phyloP scores from a whole-genome alignment of 2,888 invertebrate genomes.

The Ethmia dodecea region DNA sequence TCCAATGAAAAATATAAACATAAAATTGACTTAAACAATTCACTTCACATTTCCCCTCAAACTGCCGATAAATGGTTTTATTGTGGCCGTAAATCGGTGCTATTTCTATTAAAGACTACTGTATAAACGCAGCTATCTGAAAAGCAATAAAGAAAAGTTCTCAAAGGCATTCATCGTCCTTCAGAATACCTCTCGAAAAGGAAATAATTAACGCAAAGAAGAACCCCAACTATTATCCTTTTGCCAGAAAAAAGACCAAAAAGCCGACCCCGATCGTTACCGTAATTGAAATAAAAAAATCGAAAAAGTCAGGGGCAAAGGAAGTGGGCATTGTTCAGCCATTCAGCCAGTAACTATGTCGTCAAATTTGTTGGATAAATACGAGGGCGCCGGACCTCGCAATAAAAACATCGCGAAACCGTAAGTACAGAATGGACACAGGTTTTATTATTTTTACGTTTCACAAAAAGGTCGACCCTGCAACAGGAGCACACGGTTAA shows the following conservation, averaged over 20 bases:
- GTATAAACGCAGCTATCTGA: neutral
- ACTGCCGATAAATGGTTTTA: no score
- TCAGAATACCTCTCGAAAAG: constrained; percentile 32
- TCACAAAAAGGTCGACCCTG: no score
- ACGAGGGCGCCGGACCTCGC: constrained; percentile 11
- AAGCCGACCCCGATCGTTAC: constrained; percentile 32
- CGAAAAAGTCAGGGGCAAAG: constrained; percentile 24
- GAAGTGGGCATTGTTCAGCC: constrained; percentile 21
- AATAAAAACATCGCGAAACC: constrained; percentile 13
- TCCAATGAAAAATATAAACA: no score
- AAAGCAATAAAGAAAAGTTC: constrained; percentile 5
- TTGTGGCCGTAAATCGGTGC: neutral
- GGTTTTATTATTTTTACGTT: no score
- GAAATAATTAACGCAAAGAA: constrained; percentile 52
- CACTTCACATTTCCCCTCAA: no score
- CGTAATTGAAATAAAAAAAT: constrained; percentile 35
- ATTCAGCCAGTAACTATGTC: constrained; percentile 20
- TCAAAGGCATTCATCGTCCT: constrained; percentile 11
- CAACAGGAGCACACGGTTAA: no score
- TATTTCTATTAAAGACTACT: constrained; percentile 2
- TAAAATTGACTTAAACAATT: no score
- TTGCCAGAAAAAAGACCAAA: constrained; percentile 38
- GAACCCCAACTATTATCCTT: constrained; percentile 38
- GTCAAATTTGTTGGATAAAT: constrained; percentile 23
- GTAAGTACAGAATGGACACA: constrained; percentile 14